Conservation (phyloP, 2,888 invertebrate genomes). For the Apocheima hispidaria region DNA sequence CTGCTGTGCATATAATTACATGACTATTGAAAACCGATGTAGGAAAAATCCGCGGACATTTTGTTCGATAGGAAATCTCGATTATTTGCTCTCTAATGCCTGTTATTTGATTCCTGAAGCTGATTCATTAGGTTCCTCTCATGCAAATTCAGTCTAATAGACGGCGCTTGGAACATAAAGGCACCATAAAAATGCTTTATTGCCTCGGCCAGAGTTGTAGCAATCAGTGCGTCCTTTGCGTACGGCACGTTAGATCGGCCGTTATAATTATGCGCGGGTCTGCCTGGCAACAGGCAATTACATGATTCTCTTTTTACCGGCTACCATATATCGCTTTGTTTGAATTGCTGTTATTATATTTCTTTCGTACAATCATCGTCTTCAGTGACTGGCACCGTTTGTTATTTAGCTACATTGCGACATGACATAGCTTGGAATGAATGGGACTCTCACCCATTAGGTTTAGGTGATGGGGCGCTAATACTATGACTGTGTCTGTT, state of each 20-base stretch:
- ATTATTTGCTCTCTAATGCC: slow-evolving; percentile 18
- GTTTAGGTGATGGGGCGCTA: too few relatives aligned
- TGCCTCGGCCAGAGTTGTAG: slow-evolving; percentile 20
- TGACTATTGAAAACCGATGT: too few relatives aligned
- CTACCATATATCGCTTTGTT: slow-evolving; percentile 44
- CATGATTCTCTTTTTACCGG: slow-evolving; percentile 50
- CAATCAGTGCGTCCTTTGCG: slow-evolving; percentile 47
- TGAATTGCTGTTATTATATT: slow-evolving; percentile 34
- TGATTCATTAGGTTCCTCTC: slow-evolving; percentile 35
- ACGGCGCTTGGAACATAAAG: slow-evolving; percentile 24
- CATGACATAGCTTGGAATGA: too few relatives aligned
- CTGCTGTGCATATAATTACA: too few relatives aligned
- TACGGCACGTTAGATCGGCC: slow-evolving; percentile 44
- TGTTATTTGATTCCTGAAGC: slow-evolving; percentile 30
- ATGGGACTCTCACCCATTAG: too few relatives aligned
- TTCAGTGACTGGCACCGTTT: slow-evolving; percentile 53
- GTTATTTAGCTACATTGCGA: slow-evolving; percentile 9
- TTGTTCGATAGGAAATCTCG: not conserved
- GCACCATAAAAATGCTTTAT: slow-evolving; percentile 30
- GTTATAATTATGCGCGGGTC: slow-evolving; percentile 46
- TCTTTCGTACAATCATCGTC: slow-evolving; percentile 40
- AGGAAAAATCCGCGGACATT: not conserved
- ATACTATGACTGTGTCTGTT: too few relatives aligned
- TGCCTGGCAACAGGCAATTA: slow-evolving; percentile 60
- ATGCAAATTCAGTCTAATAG: slow-evolving; percentile 26